Evolutionary conservation across 2,888 invertebrate genomes (phyloP), one percentile per base, ranked within the genome.

Genomic region (Trachelus stipa): DNA sequence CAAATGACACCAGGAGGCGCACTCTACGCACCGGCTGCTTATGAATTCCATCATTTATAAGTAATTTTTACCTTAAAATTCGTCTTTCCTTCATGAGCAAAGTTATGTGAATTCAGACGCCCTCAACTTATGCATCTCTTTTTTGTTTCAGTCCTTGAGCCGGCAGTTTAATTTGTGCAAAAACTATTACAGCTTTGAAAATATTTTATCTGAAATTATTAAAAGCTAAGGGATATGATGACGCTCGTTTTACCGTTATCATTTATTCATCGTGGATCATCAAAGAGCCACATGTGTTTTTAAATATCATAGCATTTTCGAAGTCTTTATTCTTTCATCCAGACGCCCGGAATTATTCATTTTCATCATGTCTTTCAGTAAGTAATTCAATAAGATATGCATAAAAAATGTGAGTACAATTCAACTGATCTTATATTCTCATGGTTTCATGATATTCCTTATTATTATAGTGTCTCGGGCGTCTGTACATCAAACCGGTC

Each of bases 1-100:
- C 71, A 34, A 71, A 30, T 15, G 71, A 31, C 71, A 34, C 71
- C 33, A 71, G 71, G 34, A 71, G 71, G 71, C 71, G 71, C 71
- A 23, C 34, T 34, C 34, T 31, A n/a, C 71, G 71, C 56, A 23
- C 56, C 56, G 56, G 56, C 56, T 56, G 23, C 56, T 56, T 56
- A 56, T 15, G 56, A 56, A 56, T 56, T 56, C 23, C 56, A 56
- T 56, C 23, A 3, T 56, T 56, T 6, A 23, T 56, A 23, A 23
- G 23, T 23, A 56, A 56, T 56, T 23, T 56, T 56, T 23, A 56
- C 23, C 23, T 23, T 56, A 23, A 56, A 23, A 56, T 23, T 56
- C 56, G 56, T 56, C 23, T 56, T 56, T 56, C 56, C 23, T 56
- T 56, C 6, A 23, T 23, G 56, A 23, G 56, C 9, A 56, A 56